Evolutionary conservation across 2,113 vertebrate genomes (phyloP).

Genomic region (Mesitornis unicolor): DNA sequence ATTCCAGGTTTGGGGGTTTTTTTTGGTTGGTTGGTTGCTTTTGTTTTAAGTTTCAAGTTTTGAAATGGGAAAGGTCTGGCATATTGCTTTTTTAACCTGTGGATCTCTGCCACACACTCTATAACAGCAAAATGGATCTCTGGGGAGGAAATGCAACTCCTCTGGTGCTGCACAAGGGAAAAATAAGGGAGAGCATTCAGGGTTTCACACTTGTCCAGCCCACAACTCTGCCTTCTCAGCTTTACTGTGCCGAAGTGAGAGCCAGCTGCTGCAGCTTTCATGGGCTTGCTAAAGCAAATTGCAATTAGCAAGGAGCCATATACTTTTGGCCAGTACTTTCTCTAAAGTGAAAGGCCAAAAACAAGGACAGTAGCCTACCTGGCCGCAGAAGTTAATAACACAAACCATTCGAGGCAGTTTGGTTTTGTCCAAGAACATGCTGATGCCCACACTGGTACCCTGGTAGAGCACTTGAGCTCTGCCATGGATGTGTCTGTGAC

Average conservation of each 20-base stretch:
- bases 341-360: not conserved
- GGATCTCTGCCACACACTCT: not conserved
- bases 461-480: not conserved
- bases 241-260: not conserved
- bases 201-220: not conserved
- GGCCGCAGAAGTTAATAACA: not conserved
- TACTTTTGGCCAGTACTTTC: not conserved
- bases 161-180: not conserved
- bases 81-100: not conserved
- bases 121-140: not conserved
- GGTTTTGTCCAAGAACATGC: not conserved
- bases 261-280: not conserved
- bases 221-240: not conserved
- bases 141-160: not conserved
- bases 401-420: not conserved
- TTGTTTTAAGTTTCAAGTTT: not conserved
- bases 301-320: fast-evolving
- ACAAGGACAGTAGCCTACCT: not conserved
- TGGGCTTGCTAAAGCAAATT: not conserved
- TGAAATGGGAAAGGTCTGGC: not conserved
- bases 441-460: not conserved
- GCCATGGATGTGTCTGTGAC: not conserved
- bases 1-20: not conserved
- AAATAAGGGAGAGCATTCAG: not conserved
- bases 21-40: not conserved